Conservation (phyloP, 2,888 invertebrate species). For the Apamea monoglypha region DNA sequence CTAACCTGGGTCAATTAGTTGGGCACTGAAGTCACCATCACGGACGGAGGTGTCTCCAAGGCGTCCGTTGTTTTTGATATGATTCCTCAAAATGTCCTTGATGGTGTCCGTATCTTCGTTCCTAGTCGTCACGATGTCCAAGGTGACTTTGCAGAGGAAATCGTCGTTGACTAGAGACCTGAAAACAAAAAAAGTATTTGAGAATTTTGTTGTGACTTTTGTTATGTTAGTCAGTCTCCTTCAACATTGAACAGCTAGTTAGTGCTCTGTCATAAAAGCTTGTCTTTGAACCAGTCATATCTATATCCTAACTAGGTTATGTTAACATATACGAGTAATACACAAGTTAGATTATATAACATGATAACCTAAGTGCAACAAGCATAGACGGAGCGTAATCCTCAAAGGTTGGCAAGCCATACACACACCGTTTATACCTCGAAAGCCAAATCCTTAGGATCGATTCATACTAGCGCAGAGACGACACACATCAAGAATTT, state of each 20-base stretch:
- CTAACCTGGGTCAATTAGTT: slow-evolving; percentile 82
- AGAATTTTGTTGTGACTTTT: not conserved
- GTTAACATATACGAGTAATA: not conserved
- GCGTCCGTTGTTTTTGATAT: slow-evolving; percentile 88
- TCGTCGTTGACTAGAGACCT: slow-evolving; percentile 90
- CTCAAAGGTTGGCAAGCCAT: not conserved
- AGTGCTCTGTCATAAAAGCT: not conserved
- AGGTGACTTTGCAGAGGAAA: slow-evolving; percentile 91
- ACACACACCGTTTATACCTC: not conserved
- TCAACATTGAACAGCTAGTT: not conserved
- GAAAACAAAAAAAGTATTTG: slow-evolving; percentile 64
- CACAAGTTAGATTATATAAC: not conserved
- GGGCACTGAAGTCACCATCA: slow-evolving; percentile 90
- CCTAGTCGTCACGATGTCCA: slow-evolving; percentile 92
- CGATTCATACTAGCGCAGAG: not conserved
- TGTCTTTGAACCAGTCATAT: not conserved
- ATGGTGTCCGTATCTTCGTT: slow-evolving; percentile 89
- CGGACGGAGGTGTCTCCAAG: slow-evolving; percentile 89
- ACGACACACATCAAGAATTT: not conserved
- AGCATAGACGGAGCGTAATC: not conserved
- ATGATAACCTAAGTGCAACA: not conserved
- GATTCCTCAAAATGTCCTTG: slow-evolving; percentile 88
- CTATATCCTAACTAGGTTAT: not conserved
- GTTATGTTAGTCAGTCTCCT: not conserved
- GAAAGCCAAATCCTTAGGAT: not conserved